Percentiles rank a stretch among this genome's conserved stretches.
phyloP scores from a whole-genome alignment of 1,140 invertebrate species.

The Zelostemma sp. region DNA sequence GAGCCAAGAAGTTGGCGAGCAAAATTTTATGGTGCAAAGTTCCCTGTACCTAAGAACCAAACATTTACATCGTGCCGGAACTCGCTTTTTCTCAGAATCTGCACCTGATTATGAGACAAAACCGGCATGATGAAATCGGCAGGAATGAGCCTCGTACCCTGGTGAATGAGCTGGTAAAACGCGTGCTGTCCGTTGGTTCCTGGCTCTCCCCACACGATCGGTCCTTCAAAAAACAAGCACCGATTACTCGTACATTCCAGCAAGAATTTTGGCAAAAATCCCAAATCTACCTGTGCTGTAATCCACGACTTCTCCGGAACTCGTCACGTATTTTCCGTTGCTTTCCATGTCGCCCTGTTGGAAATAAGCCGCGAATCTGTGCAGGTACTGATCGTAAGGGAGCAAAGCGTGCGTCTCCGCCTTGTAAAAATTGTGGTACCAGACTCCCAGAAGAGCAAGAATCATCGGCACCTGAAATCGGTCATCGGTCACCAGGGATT shows the following conservation, averaged over 20 bases:
- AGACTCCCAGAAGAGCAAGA: constrained; percentile 93
- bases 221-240: constrained; percentile 64
- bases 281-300: constrained; percentile 91
- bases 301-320: constrained; percentile 79
- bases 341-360: constrained; percentile 99
- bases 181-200: constrained; percentile 99
- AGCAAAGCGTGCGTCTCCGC: constrained; percentile 96
- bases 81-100: constrained; percentile 26
- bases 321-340: constrained; percentile 96
- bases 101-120: constrained; percentile 93
- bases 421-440: constrained; percentile 97
- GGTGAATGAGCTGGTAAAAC: constrained; percentile 97
- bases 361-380: constrained; percentile 99
- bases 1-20: constrained; percentile 97
- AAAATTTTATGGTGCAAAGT: constrained; percentile 86
- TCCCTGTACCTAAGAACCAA: constrained; percentile 59
- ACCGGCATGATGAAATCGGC: constrained; percentile 97
- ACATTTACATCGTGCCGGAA: too few species aligned
- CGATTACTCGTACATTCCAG: too few species aligned
- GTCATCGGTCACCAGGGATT: not conserved
- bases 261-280: too few species aligned
- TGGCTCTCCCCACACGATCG: constrained; percentile 88
- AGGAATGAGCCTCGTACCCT: constrained; percentile 90
- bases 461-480: constrained; percentile 88
- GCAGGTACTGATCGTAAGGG: constrained; percentile 99